Base-by-base conservation (phyloP, 2,113 vertebrate genomes). In the Nesospiza acunhae region DNA sequence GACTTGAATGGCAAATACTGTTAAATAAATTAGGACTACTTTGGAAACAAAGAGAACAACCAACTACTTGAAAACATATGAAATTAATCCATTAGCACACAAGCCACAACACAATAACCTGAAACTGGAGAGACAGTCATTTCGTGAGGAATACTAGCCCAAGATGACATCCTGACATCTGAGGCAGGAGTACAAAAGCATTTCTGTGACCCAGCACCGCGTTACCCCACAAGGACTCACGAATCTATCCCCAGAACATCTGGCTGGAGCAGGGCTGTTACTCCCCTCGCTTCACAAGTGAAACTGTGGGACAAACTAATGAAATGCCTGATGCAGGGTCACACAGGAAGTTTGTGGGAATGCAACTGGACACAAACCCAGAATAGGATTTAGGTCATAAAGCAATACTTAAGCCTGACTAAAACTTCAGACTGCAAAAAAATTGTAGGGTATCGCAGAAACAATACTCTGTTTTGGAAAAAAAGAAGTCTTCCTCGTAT, bases 1-100 rank as follows among this genome's bases (percentile, higher is more conserved):
- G 90, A 96, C 72, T 95, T 93, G 94, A 95, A 96, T 90, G 87
- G 93, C 87, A 90, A 97, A 96, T 95, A 93, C 94, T 95, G 96
- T 80, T 94, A 95, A 97, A 97, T 94, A 95, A 95, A 97, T 97
- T 89, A 96, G 93, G 64, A 86, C 52, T 84, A 90, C 56, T 47
- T 44, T 92, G 79, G 94, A 94, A 95, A 96, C 78, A 97, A 96
- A 94, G 74, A 70, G 63, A 87, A 69, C 47, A 87, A 87, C 66
- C 80, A 93, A 75, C 79, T 72, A 84, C 18, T 23, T 86, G 77
- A 96, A 95, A 96, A 95, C 96, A 92, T 94, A 76, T 97, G 93
- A 96, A 93, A 92, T 96, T 16, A 97, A 97, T 94, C 85, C 82
- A 89, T 95, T 88, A 94, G 81, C 87, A 84, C 81, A 93, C 87